Conservation (phyloP, 1,140 invertebrate species). For the Sycobia sp. region DNA sequence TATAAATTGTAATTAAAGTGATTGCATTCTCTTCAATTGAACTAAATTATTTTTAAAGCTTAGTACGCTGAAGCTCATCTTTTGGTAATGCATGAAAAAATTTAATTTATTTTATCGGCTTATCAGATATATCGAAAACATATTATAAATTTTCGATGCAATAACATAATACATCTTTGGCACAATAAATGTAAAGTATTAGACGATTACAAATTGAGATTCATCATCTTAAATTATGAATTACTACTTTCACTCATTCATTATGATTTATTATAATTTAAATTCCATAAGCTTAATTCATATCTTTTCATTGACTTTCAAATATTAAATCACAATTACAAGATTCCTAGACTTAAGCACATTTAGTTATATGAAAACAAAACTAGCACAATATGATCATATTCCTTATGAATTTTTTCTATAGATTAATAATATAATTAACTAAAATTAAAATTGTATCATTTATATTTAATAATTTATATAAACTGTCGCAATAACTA, state of each 20-base stretch:
- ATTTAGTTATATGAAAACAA: too few relatives aligned
- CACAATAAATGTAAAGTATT: conserved; percentile 53
- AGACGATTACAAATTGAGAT: conserved; percentile 36
- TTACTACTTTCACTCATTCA: too few relatives aligned
- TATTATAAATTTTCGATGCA: conserved; percentile 29
- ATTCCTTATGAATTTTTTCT: too few relatives aligned
- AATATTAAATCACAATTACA: conserved; percentile 1
- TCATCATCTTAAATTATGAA: too few relatives aligned
- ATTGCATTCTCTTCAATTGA: background rate
- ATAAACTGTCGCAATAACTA: too few relatives aligned
- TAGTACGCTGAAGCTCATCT: conserved; percentile 5
- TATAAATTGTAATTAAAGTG: conserved; percentile 2
- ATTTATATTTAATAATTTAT: too few relatives aligned
- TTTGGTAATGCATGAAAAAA: background rate
- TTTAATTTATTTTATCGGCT: conserved; percentile 5
- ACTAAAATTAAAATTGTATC: too few relatives aligned
- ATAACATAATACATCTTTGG: conserved; percentile 55
- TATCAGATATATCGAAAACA: conserved; percentile 4
- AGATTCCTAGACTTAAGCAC: background rate
- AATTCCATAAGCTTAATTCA: conserved; percentile 5
- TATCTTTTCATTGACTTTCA: background rate
- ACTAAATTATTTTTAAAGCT: background rate
- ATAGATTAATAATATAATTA: too few relatives aligned
- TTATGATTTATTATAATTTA: background rate
- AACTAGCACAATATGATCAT: too few relatives aligned